These are phyloP conservation scores for Eilema caniola DNA, from an alignment of 2,888 invertebrate genomes.

Conservation along the genomic window DNA sequence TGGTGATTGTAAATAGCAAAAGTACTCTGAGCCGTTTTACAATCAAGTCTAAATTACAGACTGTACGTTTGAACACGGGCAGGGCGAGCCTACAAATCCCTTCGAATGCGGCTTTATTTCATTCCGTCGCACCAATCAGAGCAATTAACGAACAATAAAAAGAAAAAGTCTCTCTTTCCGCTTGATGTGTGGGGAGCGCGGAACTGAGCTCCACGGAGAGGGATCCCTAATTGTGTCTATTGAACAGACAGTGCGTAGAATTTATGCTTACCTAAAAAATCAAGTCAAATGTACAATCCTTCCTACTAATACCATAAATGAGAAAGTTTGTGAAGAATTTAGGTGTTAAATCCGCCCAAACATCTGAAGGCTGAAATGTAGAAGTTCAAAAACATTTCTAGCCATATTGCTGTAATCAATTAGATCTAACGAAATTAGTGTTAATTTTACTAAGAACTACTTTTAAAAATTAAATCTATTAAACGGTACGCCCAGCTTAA, in stretches of 20 bases:
- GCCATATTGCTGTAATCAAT: no score
- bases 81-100: slow-evolving; percentile 66
- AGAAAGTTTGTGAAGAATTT: no score
- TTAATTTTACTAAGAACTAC: no score
- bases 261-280: slow-evolving; percentile 17
- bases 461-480: no score
- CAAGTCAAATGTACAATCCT: not conserved
- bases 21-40: slow-evolving; percentile 54
- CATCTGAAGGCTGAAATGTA: no score
- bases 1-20: slow-evolving; percentile 39
- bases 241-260: slow-evolving; percentile 55
- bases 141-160: slow-evolving; percentile 78
- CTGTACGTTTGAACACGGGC: slow-evolving; percentile 62
- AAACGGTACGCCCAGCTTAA: no score
- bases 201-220: slow-evolving; percentile 48
- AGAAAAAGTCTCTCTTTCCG: slow-evolving; percentile 61
- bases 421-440: no score
- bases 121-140: slow-evolving; percentile 78
- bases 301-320: not conserved
- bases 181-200: slow-evolving; percentile 53
- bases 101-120: slow-evolving; percentile 74
- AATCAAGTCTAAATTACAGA: slow-evolving; percentile 71
- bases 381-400: no score
- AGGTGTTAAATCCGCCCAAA: no score
- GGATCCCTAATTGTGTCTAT: slow-evolving; percentile 64